These are phyloP conservation scores for Heloderma charlesbogerti DNA, from an alignment of 2,113 vertebrate genomes.

Conservation along the genomic window DNA sequence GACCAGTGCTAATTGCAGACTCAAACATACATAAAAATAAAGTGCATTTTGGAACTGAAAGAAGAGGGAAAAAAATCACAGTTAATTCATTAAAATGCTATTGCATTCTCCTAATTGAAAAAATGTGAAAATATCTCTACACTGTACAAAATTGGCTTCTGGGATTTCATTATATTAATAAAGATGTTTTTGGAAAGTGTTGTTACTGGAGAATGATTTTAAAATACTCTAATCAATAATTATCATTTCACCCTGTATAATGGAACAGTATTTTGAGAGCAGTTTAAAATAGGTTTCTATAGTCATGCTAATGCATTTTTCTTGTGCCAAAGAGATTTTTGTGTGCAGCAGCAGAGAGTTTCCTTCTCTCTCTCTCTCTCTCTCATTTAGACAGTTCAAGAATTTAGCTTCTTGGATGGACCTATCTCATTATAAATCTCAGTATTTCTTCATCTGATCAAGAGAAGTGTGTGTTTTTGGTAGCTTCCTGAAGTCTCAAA, in stretches of 20 bases:
- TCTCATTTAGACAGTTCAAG: background rate
- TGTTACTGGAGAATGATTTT: background rate
- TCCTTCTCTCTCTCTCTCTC: background rate
- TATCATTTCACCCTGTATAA: background rate
- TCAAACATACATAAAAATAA: background rate
- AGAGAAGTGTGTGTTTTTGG: background rate
- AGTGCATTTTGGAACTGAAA: background rate
- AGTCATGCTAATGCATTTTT: background rate
- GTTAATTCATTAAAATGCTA: background rate
- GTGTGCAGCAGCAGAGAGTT: background rate
- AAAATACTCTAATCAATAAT: constrained; percentile 14
- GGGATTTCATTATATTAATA: constrained; percentile 22
- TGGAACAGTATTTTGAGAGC: background rate
- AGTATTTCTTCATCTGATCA: background rate
- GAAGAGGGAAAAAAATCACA: background rate
- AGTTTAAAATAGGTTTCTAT: background rate
- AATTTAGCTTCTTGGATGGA: no score
- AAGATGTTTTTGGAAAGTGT: background rate
- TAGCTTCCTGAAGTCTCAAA: background rate
- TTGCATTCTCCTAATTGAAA: constrained; percentile 4
- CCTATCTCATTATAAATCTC: background rate
- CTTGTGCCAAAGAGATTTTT: background rate
- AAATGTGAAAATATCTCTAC: background rate
- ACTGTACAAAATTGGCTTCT: background rate
- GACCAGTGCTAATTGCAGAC: background rate